Conservation (phyloP, 2,113 vertebrate species). For the Danionella cerebrum region DNA sequence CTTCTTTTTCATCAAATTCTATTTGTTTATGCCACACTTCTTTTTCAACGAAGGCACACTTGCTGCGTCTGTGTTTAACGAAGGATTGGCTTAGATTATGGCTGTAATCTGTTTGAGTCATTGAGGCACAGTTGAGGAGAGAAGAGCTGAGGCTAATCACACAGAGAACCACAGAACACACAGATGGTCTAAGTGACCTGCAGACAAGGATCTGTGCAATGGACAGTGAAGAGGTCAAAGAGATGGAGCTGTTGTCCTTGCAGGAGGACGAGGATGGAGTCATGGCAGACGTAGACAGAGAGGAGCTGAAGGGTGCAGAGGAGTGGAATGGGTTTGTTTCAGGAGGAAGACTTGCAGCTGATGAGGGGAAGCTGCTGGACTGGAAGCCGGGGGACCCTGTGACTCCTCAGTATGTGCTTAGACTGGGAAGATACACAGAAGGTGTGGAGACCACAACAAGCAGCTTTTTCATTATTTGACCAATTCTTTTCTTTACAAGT, state of each 20-base stretch:
- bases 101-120: conserved; percentile 47
- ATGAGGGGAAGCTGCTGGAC: conserved; percentile 18
- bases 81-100: conserved; percentile 45
- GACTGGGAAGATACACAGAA: conserved; percentile 43
- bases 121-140: conserved; percentile 13
- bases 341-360: background rate
- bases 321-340: conserved; percentile 47
- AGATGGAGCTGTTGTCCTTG: background rate
- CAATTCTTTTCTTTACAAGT: background rate
- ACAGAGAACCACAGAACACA: background rate
- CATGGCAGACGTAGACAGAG: background rate
- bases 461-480: background rate
- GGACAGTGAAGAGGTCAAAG: conserved; percentile 16
- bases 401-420: conserved; percentile 46
- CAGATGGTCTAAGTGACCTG: background rate
- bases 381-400: conserved; percentile 42
- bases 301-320: conserved; percentile 12
- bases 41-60: background rate
- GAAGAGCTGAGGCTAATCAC: conserved; percentile 7
- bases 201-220: conserved; percentile 1
- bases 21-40: background rate
- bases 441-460: conserved; percentile 36
- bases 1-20: conserved; percentile 9
- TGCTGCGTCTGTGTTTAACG: conserved; percentile 39
- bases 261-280: background rate